Base-by-base conservation (phyloP, 2,888 invertebrate species). In the Acheta domesticus region DNA sequence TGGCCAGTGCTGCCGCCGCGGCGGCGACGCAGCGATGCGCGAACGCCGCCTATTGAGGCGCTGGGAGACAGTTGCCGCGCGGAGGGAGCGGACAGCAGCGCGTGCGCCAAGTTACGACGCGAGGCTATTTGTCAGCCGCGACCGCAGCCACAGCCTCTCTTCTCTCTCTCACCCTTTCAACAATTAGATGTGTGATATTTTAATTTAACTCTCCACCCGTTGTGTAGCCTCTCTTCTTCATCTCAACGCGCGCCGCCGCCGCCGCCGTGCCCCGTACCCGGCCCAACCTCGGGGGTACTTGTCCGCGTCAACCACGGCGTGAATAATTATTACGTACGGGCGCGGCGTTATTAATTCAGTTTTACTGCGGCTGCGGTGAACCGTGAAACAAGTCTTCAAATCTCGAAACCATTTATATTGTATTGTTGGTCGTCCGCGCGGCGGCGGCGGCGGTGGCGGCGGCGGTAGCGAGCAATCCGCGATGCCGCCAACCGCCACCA, bases 361-460 rank as follows among this genome's bases (percentile, higher is more conserved):
- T 62, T 62, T 62, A 62, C 62, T 62, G 62, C 62, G 62, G n/a
- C 62, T 62, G 62, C 62, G 62, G 62, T 62, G 62, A 62, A 62
- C 62, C 62, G 62, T 62, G 62, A 62, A 62, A 62, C 62, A 62
- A 62, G 62, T 62, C 62, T 62, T 62, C 62, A 62, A 62, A 62
- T 62, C 62, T 62, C 62, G 14, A 62, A 62, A 62, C 62, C 62
- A 62, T 62, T 62, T 62, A 62, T 62, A 19, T 62, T 62, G 62
- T 62, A 62, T 62, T 62, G 62, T 62, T 14, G 62, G 8, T n/a
- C n/a, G 62, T 62, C 62, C n/a, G 62, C 62, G 62, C 62, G 14
- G 62, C 4, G 62, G 62, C 3, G 62, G 14, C 14, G 19, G 50
- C 12, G 50, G 50, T 3, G 62, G 62, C n/a, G 62, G 62, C 14